phyloP scores from a whole-genome alignment of 2,113 vertebrate genomes.

The Seriola aureovittata region DNA sequence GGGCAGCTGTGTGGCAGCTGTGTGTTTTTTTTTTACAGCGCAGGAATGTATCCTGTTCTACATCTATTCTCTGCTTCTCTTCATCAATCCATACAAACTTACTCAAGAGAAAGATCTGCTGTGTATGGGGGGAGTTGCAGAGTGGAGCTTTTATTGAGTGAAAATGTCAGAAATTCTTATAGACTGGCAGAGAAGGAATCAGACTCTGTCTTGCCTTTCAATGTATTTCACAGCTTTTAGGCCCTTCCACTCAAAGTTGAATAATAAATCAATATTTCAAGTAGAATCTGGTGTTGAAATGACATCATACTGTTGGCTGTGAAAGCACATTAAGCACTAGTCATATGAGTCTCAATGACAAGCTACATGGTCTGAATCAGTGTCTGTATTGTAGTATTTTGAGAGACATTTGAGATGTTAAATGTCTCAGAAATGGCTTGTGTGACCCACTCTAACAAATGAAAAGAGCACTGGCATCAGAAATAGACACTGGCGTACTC shows the following conservation, averaged over 20 bases:
- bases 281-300: slow-evolving; percentile 57
- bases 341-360: slow-evolving; percentile 47
- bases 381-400: slow-evolving; percentile 41
- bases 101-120: slow-evolving; percentile 63
- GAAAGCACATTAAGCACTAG: slow-evolving; percentile 55
- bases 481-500: slow-evolving; percentile 62
- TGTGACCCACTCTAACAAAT: slow-evolving; percentile 66
- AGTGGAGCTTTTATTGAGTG: slow-evolving; percentile 67
- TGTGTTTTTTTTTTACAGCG: slow-evolving; percentile 43
- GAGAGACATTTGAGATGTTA: slow-evolving; percentile 60
- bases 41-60: slow-evolving; percentile 58
- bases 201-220: slow-evolving; percentile 54
- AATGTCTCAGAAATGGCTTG: slow-evolving; percentile 65
- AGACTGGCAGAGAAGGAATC: slow-evolving; percentile 42
- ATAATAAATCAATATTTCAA: slow-evolving; percentile 75
- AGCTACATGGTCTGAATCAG: slow-evolving; percentile 44
- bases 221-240: slow-evolving; percentile 66
- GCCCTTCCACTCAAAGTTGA: slow-evolving; percentile 62
- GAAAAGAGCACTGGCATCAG: slow-evolving; percentile 57
- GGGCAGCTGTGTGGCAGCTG: slow-evolving; percentile 79
- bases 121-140: slow-evolving; percentile 59
- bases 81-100: slow-evolving; percentile 72
- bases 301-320: slow-evolving; percentile 60
- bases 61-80: slow-evolving; percentile 46
- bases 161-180: slow-evolving; percentile 59